Conservation (phyloP, 2,113 vertebrate species). For the Nibea albiflora region DNA sequence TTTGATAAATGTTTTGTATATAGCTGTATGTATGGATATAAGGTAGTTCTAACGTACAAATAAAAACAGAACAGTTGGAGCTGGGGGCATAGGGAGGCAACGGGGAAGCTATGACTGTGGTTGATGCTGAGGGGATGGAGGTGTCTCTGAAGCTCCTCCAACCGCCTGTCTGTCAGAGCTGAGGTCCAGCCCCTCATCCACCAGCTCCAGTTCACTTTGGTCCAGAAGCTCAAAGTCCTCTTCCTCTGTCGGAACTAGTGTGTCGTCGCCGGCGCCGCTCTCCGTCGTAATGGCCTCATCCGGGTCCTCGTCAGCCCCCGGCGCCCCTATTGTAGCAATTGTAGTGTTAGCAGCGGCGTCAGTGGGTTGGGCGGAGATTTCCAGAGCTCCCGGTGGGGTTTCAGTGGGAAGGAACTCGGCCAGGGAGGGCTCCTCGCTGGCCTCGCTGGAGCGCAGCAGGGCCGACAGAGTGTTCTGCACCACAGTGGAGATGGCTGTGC, state of each 20-base stretch:
- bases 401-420: slow-evolving; percentile 80
- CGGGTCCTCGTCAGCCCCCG: slow-evolving; percentile 30
- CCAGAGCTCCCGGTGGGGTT: slow-evolving; percentile 78
- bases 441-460: slow-evolving; percentile 86
- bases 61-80: slow-evolving; percentile 57
- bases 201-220: slow-evolving; percentile 97
- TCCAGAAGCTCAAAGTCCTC: slow-evolving; percentile 99
- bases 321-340: neutral
- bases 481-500: slow-evolving; percentile 88
- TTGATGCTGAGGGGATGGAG: slow-evolving; percentile 63
- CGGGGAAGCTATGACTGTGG: slow-evolving; percentile 78
- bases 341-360: slow-evolving; percentile 36
- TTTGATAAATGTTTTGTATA: slow-evolving; percentile 57
- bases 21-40: slow-evolving; percentile 48
- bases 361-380: slow-evolving; percentile 68
- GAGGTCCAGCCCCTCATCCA: slow-evolving; percentile 88
- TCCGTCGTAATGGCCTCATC: slow-evolving; percentile 39
- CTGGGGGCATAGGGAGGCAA: neutral
- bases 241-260: slow-evolving; percentile 82
- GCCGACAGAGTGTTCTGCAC: slow-evolving; percentile 92
- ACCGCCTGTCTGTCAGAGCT: slow-evolving; percentile 75
- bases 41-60: slow-evolving; percentile 58
- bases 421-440: slow-evolving; percentile 79
- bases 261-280: slow-evolving; percentile 54
- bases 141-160: slow-evolving; percentile 57